Evolutionary conservation across 2,797 vertebrate genomes (phyloP), one percentile per base, ranked within the genome.

Genomic region (Tenualosa thibaudeaui): DNA sequence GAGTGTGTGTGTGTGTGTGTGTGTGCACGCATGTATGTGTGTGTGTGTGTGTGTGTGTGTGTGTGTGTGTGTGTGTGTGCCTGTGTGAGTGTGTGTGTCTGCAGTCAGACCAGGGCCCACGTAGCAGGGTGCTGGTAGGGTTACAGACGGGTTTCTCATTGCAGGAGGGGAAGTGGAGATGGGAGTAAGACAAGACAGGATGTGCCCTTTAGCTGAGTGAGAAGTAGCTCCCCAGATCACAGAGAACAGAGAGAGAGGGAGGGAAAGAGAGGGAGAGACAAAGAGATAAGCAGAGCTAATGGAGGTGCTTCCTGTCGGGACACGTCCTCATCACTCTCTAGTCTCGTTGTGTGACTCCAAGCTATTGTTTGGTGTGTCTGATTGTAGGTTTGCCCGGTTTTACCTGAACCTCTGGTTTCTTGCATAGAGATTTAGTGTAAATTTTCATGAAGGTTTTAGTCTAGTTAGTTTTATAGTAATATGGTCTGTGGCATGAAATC

Each of bases 161-260:
- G 71, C 71, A 71, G 71, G 71, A 78, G 71, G 40, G 37, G 37
- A 78, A 78, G 37, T 40, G 40, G 71, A 78, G 31, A 40, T 15
- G 19, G 71, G 40, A 40, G 71, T 78, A 46, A 78, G 71, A 78
- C 71, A 78, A 78, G 71, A 46, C 71, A 78, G 37, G 71, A 78
- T 78, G 40, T 78, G 71, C 71, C 71, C 71, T 78, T 78, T 78
- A 78, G 71, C 15, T 19, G 15, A 75, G 17, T 7, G 37, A 78
- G 71, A 9, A 40, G 71, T n/a, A n/a, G n/a, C 58, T 24, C 22
- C n/a, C 1, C 8, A 62, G 22, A 62, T 62, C 58, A 24, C 71
- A 78, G 37, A 78, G 26, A 31, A 9, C 13, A n/a, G 15, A 19
- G 17, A n/a, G 37, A 46, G 71, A 46, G 58, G 3, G 60, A 65